Percentiles rank a stretch among this genome's conserved stretches.
phyloP scores from a whole-genome alignment of 2,113 vertebrate species.

The Pagrus major region DNA sequence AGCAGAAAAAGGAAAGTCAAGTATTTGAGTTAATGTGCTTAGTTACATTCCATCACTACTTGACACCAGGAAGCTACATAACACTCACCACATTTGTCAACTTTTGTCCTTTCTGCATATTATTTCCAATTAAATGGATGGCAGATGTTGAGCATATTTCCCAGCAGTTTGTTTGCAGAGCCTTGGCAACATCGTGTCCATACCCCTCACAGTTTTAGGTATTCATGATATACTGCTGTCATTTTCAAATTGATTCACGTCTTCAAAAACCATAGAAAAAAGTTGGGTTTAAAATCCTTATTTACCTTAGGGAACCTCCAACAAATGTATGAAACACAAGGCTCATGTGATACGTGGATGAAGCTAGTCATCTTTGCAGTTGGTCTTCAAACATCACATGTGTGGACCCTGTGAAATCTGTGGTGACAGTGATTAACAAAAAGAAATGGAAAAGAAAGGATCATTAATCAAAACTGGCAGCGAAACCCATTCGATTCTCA shows the following conservation, averaged over 20 bases:
- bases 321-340: neutral
- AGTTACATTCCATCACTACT: no score
- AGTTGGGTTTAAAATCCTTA: neutral
- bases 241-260: neutral
- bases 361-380: neutral
- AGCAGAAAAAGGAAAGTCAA: neutral
- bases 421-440: neutral
- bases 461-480: neutral
- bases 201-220: neutral
- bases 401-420: neutral
- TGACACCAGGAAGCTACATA: neutral
- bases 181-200: neutral
- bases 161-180: neutral
- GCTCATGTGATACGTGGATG: neutral
- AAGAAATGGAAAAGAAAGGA: neutral
- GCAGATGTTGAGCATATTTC: neutral
- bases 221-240: neutral
- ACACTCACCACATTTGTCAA: neutral
- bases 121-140: neutral
- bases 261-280: neutral
- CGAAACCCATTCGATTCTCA: neutral
- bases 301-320: neutral
- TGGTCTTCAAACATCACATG: neutral
- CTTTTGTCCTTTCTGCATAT: no score
- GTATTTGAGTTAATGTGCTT: no score